Evolutionary conservation across 2,888 invertebrate species (phyloP).

Genomic region (Dinocampus coccinellae): DNA sequence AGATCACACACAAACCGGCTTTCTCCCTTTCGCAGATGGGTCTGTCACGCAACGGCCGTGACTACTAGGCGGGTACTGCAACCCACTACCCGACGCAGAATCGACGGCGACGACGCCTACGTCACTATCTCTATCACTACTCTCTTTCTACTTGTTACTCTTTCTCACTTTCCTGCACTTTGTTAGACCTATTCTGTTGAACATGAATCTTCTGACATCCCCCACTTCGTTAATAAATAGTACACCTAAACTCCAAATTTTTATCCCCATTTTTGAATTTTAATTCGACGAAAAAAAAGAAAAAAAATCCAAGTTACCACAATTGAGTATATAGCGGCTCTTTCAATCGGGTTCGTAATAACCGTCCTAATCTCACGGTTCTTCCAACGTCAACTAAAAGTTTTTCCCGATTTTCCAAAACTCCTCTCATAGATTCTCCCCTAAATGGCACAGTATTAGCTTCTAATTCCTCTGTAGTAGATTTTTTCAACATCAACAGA

Average conservation of each 20-base stretch:
- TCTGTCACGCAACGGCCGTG: constrained; percentile 19
- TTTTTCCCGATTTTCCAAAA: constrained; percentile 75
- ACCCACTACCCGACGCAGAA: constrained; percentile 23
- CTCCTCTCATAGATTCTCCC: constrained; percentile 70
- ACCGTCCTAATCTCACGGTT: constrained; percentile 78
- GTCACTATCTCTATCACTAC: constrained; percentile 3
- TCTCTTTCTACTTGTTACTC: no score
- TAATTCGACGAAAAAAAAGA: not conserved
- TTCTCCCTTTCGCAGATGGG: constrained; percentile 13
- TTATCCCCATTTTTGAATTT: not conserved
- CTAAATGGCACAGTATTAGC: constrained; percentile 37
- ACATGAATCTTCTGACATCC: not conserved
- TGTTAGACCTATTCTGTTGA: not conserved
- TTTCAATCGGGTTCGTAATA: constrained; percentile 76
- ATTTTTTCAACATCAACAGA: constrained; percentile 42
- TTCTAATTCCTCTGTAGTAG: constrained; percentile 19
- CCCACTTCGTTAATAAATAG: not conserved
- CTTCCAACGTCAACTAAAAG: constrained; percentile 79
- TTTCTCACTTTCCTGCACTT: not conserved
- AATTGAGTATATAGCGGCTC: constrained; percentile 72
- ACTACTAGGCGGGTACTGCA: constrained; percentile 30
- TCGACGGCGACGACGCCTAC: constrained; percentile 28
- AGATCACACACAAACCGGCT: constrained; percentile 19
- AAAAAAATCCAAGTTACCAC: constrained; percentile 50
- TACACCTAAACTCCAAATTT: not conserved